Conservation (phyloP, 2,888 invertebrate species). For the Teleogryllus oceanicus region DNA sequence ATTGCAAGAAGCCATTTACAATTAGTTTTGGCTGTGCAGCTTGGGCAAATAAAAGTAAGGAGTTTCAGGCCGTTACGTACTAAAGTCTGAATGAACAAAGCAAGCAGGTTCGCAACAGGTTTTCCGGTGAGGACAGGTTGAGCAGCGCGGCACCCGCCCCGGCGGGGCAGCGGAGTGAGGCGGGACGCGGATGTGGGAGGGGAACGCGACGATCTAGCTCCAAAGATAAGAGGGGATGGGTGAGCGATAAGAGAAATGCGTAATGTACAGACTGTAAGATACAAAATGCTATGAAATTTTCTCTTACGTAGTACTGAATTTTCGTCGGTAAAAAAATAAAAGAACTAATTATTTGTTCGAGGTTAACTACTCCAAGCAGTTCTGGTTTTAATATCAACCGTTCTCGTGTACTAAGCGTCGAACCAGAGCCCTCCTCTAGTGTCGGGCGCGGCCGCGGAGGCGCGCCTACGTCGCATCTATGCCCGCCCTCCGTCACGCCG, state of each 20-base stretch:
- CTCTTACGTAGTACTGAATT: background rate
- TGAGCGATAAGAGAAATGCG: slow-evolving; percentile 4
- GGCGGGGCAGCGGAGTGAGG: no score
- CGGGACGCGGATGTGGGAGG: background rate
- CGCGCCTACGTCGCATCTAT: no score
- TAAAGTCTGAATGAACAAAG: background rate
- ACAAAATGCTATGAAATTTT: background rate
- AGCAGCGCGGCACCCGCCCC: no score
- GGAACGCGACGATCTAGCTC: background rate
- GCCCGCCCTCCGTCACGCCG: no score
- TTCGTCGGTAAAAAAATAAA: slow-evolving; percentile 2
- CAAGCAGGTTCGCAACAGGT: background rate
- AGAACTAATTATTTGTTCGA: background rate
- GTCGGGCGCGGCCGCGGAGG: no score
- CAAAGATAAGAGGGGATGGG: background rate
- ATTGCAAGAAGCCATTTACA: slow-evolving; percentile 52
- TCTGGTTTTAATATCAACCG: background rate
- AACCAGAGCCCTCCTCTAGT: no score
- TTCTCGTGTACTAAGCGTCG: no score
- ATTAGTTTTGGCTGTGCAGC: slow-evolving; percentile 36
- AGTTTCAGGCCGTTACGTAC: slow-evolving; percentile 7
- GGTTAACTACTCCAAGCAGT: background rate
- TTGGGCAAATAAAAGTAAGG: slow-evolving; percentile 33
- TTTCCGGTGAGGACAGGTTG: background rate
- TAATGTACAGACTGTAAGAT: background rate